These are phyloP conservation scores for Corythornis madagascariensis DNA, from an alignment of 2,113 vertebrate genomes.

Conservation along the genomic window DNA sequence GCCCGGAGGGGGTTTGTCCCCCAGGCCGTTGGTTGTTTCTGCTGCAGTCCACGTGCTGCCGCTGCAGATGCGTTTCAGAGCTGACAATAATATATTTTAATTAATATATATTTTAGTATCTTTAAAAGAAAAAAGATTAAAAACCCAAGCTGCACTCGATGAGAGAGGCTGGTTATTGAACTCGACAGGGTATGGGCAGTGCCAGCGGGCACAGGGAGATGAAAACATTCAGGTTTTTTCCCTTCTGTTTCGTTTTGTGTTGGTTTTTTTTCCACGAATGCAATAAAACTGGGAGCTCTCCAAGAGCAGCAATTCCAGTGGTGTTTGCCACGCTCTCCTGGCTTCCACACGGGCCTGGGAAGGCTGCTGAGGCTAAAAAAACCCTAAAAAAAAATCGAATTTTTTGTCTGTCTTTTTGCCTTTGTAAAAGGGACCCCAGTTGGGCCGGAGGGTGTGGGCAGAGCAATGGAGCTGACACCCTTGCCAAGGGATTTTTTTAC, in stretches of 20 bases:
- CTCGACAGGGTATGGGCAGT: conserved; percentile 60
- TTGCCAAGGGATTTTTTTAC: conserved; percentile 85
- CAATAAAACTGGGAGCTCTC: conserved; percentile 75
- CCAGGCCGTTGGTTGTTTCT: no score
- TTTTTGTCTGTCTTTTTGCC: conserved; percentile 67
- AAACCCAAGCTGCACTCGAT: not conserved
- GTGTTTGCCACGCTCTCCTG: conserved; percentile 59
- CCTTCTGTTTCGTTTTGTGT: not conserved
- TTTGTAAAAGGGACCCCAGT: conserved; percentile 79
- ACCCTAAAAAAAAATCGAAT: no score
- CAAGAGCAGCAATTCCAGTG: conserved; percentile 39
- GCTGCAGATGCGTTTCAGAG: not conserved
- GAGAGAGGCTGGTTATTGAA: conserved; percentile 45
- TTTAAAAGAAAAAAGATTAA: conserved; percentile 63
- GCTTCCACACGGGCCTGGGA: conserved; percentile 59
- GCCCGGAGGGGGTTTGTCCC: no score
- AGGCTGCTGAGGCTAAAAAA: conserved; percentile 48
- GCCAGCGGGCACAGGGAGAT: not conserved
- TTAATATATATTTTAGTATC: conserved; percentile 85
- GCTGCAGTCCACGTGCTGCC: no score
- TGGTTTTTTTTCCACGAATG: conserved; percentile 50
- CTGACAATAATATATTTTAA: conserved; percentile 87
- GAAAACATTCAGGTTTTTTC: not conserved
- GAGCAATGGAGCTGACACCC: conserved; percentile 74
- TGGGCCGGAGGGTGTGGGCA: conserved; percentile 80